A percentile compares a stretch with the other conserved stretches of the same genome.
Conservation (phyloP, 30 jellyfish, hydroid and myxozoan genomes). For the Aurelia coerulea region DNA sequence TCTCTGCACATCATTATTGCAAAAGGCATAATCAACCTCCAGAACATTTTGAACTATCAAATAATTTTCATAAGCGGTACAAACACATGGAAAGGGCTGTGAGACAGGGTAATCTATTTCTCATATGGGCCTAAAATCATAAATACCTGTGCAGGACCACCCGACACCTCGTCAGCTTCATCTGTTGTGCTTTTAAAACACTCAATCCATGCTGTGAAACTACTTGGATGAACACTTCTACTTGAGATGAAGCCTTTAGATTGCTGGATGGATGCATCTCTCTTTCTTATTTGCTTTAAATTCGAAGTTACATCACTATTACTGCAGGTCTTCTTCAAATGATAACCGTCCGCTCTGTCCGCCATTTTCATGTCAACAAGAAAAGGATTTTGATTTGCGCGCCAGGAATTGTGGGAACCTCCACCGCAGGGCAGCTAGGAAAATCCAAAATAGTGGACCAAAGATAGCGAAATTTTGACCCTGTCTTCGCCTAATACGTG, state of each 20-base stretch:
- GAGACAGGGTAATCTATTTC: too few species aligned
- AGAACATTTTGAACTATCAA: too few species aligned
- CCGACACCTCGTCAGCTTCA: not conserved
- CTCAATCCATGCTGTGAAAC: constrained; percentile 67
- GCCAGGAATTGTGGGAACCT: constrained; percentile 45
- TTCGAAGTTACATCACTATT: constrained; percentile 53
- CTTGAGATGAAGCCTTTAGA: constrained; percentile 54
- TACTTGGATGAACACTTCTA: constrained; percentile 45
- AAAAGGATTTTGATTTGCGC: constrained; percentile 4
- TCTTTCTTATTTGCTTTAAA: constrained; percentile 30
- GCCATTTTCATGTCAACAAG: constrained; percentile 32
- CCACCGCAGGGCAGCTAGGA: constrained; percentile 18
- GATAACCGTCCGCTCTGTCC: constrained; percentile 22
- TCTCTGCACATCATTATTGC: too few species aligned
- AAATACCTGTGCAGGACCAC: constrained; percentile 34
- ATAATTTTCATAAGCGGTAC: too few species aligned
- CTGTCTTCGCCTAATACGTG: too few species aligned
- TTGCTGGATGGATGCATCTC: constrained; percentile 23
- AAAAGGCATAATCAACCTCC: too few species aligned
- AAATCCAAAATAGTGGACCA: too few species aligned
- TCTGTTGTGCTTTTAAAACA: constrained; percentile 31
- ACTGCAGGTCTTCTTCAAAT: constrained; percentile 36
- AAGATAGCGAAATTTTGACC: too few species aligned
- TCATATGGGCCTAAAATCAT: not conserved
- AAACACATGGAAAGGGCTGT: too few species aligned